These are phyloP conservation scores for Strongylocentrotus purpuratus DNA, from an alignment of 35 echinoderm and acorn worm genomes.

Conservation along the genomic window DNA sequence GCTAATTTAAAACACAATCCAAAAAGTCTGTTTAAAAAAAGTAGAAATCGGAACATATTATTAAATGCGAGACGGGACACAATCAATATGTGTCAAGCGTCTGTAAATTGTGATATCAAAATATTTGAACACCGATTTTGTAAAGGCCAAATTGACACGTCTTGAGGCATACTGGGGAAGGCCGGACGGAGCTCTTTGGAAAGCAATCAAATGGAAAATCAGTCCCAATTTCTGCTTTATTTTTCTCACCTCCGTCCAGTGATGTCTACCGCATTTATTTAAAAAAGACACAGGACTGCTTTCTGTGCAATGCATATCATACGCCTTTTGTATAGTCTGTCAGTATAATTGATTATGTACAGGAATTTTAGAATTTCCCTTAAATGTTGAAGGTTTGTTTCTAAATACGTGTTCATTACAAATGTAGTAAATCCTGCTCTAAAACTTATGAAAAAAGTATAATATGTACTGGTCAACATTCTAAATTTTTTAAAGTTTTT, in stretches of 20 bases:
- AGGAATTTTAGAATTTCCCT: too few species aligned
- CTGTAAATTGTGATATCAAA: not conserved
- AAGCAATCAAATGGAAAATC: not conserved
- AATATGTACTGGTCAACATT: too few species aligned
- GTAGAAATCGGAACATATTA: not conserved
- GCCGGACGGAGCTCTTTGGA: not conserved
- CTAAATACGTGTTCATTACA: too few species aligned
- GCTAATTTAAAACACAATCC: not conserved
- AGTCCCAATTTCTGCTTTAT: not conserved
- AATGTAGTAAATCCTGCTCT: too few species aligned
- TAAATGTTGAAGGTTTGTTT: too few species aligned
- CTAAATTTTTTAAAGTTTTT: too few species aligned
- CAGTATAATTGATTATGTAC: too few species aligned
- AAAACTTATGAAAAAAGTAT: too few species aligned
- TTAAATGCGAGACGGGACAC: not conserved
- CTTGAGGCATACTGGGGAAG: not conserved
- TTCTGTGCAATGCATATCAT: too few species aligned
- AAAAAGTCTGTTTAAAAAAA: not conserved
- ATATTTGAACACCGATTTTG: not conserved
- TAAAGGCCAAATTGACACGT: not conserved
- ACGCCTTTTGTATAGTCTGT: too few species aligned
- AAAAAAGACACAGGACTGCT: too few species aligned
- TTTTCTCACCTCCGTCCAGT: not conserved
- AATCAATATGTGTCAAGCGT: not conserved
- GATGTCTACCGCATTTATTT: not conserved